phyloP scores from a whole-genome alignment of 2,113 vertebrate species.

The Polyodon spathula region DNA sequence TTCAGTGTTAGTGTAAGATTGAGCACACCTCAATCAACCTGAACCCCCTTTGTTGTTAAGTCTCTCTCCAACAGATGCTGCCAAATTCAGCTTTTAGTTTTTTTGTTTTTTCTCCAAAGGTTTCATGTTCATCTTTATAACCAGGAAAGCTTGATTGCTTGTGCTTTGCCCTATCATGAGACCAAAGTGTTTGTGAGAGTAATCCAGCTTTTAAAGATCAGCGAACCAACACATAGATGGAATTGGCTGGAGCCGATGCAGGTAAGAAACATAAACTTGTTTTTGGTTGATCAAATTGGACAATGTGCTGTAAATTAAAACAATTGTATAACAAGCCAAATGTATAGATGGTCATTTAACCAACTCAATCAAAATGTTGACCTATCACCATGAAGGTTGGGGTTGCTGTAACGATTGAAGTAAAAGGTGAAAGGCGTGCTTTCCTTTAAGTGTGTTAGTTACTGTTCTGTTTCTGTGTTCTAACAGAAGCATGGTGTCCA shows the following conservation, averaged over 20 bases:
- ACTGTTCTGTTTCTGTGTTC: background rate
- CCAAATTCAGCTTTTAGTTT: constrained; percentile 14
- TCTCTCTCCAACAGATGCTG: background rate
- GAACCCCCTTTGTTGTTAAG: too few species aligned
- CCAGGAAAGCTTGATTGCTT: constrained; percentile 75
- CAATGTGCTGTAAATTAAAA: too few species aligned
- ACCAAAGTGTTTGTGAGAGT: constrained; percentile 85
- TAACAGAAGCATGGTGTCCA: constrained; percentile 81
- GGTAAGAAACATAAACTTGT: constrained; percentile 44
- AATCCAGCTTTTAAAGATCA: constrained; percentile 78
- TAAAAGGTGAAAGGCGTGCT: background rate
- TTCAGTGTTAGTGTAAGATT: too few species aligned
- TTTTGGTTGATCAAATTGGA: too few species aligned
- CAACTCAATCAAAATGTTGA: too few species aligned
- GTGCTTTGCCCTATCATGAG: constrained; percentile 83
- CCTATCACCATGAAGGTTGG: background rate
- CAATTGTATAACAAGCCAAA: too few species aligned
- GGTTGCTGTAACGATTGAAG: background rate
- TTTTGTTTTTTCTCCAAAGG: constrained; percentile 41
- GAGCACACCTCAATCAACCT: too few species aligned
- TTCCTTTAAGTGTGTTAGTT: background rate
- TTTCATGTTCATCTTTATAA: constrained; percentile 94
- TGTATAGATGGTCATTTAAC: too few species aligned
- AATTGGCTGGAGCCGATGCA: constrained; percentile 81
- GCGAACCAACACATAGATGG: constrained; percentile 73